Conservation (phyloP, 2,797 vertebrate genomes). For the Emys orbicularis region DNA sequence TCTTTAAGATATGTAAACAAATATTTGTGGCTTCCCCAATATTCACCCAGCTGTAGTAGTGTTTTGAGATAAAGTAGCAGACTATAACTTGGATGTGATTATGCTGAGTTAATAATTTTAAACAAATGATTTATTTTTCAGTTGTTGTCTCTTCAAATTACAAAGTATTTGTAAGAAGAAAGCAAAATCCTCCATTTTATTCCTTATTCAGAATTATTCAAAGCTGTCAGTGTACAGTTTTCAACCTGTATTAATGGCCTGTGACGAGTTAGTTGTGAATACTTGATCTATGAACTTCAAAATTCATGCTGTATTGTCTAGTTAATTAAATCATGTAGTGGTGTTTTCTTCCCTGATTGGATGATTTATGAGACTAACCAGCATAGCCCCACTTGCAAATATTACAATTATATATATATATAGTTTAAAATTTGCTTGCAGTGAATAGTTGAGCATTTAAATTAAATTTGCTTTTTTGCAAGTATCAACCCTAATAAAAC, state of each 20-base stretch:
- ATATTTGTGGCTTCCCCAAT: neutral
- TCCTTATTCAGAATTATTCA: neutral
- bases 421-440: neutral
- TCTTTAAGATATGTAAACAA: neutral
- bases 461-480: neutral
- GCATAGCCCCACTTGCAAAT: neutral
- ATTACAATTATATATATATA: neutral
- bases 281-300: neutral
- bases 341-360: neutral
- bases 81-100: neutral
- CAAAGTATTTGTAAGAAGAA: neutral
- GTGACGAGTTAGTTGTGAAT: neutral
- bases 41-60: neutral
- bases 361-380: neutral
- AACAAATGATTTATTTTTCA: neutral
- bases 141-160: neutral
- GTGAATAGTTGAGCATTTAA: neutral
- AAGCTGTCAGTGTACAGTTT: neutral
- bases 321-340: neutral
- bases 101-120: neutral
- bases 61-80: neutral
- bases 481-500: neutral
- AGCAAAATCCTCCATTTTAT: neutral
- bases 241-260: neutral
- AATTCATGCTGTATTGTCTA: neutral